Evolutionary conservation across 1,140 invertebrate species (phyloP).

Genomic region (Drosophila tani): DNA sequence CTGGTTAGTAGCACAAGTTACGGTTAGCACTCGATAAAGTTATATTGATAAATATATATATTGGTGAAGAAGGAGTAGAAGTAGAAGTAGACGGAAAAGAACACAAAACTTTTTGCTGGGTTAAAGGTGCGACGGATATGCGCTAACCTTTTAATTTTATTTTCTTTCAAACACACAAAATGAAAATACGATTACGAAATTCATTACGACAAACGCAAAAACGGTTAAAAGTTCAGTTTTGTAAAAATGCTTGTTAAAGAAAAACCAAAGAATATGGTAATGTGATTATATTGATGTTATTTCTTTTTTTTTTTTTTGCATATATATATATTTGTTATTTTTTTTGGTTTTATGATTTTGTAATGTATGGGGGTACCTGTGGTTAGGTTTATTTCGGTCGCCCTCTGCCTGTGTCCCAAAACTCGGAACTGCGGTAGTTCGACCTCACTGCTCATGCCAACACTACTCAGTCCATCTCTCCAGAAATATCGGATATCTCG

Average conservation of each 20-base stretch:
- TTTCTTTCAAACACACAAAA: constrained; percentile 62
- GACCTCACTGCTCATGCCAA: constrained; percentile 96
- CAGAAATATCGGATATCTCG: constrained; percentile 98
- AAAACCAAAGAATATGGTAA: constrained; percentile 70
- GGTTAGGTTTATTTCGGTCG: constrained; percentile 95
- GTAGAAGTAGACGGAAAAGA: constrained; percentile 48
- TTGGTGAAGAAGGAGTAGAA: constrained; percentile 39
- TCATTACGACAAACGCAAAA: constrained; percentile 61
- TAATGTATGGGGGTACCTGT: constrained; percentile 92
- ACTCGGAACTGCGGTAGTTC: constrained; percentile 97
- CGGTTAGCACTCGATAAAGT: constrained; percentile 76
- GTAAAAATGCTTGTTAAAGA: constrained; percentile 64
- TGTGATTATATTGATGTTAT: constrained; percentile 62
- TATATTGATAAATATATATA: constrained; percentile 55
- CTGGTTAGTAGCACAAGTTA: constrained; percentile 76
- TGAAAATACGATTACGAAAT: constrained; percentile 61
- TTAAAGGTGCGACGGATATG: constrained; percentile 48
- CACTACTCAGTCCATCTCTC: constrained; percentile 94
- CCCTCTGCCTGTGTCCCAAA: constrained; percentile 95
- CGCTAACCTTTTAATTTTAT: constrained; percentile 39
- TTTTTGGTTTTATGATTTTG: constrained; percentile 64
- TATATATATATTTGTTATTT: constrained; percentile 36
- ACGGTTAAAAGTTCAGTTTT: constrained; percentile 48
- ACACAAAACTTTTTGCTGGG: constrained; percentile 39
- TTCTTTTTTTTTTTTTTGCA: constrained; percentile 51